Evolutionary conservation across 2,888 invertebrate genomes (phyloP), one percentile per base, ranked within the genome.

Genomic region (Frankliniella intonsa): DNA sequence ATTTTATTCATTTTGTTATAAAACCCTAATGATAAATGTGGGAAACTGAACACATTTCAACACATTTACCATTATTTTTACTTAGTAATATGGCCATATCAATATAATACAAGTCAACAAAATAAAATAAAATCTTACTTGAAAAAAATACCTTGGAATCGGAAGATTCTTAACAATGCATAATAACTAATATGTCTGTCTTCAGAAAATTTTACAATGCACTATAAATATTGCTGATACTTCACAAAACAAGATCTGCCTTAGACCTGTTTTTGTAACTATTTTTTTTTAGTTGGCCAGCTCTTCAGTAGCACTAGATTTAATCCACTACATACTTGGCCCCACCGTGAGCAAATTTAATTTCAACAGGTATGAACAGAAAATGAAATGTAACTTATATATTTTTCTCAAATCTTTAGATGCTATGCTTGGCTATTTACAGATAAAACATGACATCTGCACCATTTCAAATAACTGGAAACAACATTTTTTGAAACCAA

Each of bases 81-180:
- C 69, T 76, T 76, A 76, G 69, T 25, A 25, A 25, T 76, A 76
- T 76, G 69, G 69, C 69, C 69, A 76, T 69, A 22, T n/a, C 22
- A 69, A 76, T 25, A 25, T 25, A 76, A 76, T 22, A 76, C 69
- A 76, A 76, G 69, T 76, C 69, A 25, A 76, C 69, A 69, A 69
- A 69, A 69, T 69, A 69, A 22, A 69, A 69, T 22, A 69, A 69
- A 22, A 22, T 69, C 22, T 76, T 8, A 25, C 12, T 25, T 76
- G 11, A 22, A 69, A 22, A n/a, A 69, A n/a, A 22, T 76, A 25
- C 22, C 25, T 76, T 76, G 22, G 69, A 12, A 76, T 25, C 11
- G 22, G 11, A 76, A 76, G 10, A 7, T 62, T 25, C 69, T 76
- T 76, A n/a, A 62, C 62, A 17, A 19, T 62, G 17, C 17, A 62